phyloP scores from a whole-genome alignment of 2,113 vertebrate species.

The Balaenoptera acutorostrata region DNA sequence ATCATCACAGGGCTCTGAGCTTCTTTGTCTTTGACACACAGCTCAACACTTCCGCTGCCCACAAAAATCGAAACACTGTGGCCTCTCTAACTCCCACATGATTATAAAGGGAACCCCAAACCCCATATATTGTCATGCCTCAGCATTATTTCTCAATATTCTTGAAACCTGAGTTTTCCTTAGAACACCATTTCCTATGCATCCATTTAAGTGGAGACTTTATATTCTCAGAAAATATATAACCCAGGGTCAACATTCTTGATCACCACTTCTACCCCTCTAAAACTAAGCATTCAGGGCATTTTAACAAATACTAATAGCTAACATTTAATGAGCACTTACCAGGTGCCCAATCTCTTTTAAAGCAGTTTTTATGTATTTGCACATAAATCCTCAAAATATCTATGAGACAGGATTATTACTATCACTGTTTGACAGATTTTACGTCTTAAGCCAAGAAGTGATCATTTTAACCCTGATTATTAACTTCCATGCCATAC shows the following conservation, averaged over 20 bases:
- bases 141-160: background rate
- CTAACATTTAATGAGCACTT: background rate
- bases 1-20: background rate
- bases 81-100: too few species aligned
- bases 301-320: background rate
- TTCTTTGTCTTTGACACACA: background rate
- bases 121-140: background rate
- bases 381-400: background rate
- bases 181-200: background rate
- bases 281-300: background rate
- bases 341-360: background rate
- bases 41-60: rapidly evolving
- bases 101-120: background rate
- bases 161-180: background rate
- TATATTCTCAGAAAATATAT: background rate
- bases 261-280: background rate
- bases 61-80: background rate
- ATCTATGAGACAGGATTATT: background rate
- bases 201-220: background rate
- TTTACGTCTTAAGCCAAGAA: background rate
- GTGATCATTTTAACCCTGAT: background rate
- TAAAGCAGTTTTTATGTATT: background rate
- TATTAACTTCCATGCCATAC: background rate
- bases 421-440: background rate
- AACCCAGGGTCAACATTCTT: background rate